A percentile compares a stretch with the other conserved stretches of the same genome.
These are phyloP conservation scores for Sinentomon sp. DNA, from an alignment of 2,888 invertebrate species.

Conservation along the genomic window DNA sequence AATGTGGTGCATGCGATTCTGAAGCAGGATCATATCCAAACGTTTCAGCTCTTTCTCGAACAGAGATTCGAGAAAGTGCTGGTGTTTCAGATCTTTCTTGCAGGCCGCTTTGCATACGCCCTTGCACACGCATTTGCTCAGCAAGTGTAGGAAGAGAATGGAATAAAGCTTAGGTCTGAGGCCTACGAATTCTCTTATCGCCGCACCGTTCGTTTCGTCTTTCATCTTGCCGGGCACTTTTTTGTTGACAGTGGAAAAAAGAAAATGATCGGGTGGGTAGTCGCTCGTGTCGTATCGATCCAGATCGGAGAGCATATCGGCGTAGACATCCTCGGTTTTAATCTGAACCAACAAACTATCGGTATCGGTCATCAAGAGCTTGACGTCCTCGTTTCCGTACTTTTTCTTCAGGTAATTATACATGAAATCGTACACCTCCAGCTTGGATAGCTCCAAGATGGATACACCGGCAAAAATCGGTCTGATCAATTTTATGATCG, in stretches of 20 bases:
- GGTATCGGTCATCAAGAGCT: conserved; percentile 18
- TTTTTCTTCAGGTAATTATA: conserved; percentile 14
- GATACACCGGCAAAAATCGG: conserved; percentile 15
- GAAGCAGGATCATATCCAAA: no score
- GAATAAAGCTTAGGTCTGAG: no score
- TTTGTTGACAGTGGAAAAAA: conserved; percentile 15
- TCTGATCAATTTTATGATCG: conserved; percentile 11
- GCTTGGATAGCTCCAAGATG: conserved; percentile 17
- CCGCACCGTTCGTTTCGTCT: conserved; percentile 16
- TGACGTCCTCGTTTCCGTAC: conserved; percentile 13
- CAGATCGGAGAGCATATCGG: conserved; percentile 12
- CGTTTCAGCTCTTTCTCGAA: no score
- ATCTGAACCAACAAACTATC: conserved; percentile 17
- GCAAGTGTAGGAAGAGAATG: no score
- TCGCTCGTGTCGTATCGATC: conserved; percentile 15
- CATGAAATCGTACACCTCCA: conserved; percentile 16
- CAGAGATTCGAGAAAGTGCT: no score
- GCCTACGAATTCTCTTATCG: conserved; percentile 17
- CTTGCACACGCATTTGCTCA: no score
- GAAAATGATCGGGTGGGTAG: conserved; percentile 15
- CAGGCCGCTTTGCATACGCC: no score
- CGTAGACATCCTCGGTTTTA: conserved; percentile 16
- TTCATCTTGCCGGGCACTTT: conserved; percentile 19
- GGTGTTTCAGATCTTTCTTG: no score
- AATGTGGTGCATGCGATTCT: no score